Evolutionary conservation across 2,888 invertebrate genomes (phyloP), one percentile per base, ranked within the genome.

Genomic region (Cryptus armator): DNA sequence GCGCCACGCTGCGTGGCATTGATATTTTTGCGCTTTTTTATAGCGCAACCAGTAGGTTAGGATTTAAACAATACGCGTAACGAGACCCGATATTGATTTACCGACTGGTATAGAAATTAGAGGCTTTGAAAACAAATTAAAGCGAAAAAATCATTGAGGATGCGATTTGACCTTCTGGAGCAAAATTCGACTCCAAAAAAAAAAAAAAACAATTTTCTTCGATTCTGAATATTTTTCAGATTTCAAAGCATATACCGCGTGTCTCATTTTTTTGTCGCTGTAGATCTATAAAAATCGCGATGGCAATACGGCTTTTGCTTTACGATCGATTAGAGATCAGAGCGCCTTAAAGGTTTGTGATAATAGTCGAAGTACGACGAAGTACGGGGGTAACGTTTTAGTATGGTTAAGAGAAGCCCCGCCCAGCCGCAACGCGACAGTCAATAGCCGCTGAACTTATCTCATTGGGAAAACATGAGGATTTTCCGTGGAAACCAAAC

Each of bases 401-500:
- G 29, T n/a, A 32, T 32, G 62, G 62, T 32, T 7, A 32, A 37
- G 7, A 62, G n/a, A 62, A 32, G 62, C 14, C 32, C 62, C 62
- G 62, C 29, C 62, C 32, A 10, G 62, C 32, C 62, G 62, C 0
- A 29, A 29, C 7, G 29, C 32, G 48, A 24, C 56, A 24, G 71
- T 19, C 71, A 29, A 19, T 72, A 37, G 82, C 53, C 37, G 46
- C 24, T 16, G 19, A 68, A 46, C 75, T 80, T 80, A 72, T 83
- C 83, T 76, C 85, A 64, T 85, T 85, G 80, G 79, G 72, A 77
- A 85, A 85, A 80, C 85, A 83, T 64, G 76, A 83, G 80, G 80
- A 72, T 83, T 85, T 77, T 37, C 62, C 62, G 62, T 62, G 37
- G 80, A 72, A 29, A 46, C 7, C 46, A 62, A 80, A 72, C 46